These are phyloP conservation scores for Drosophila ficusphila DNA, from an alignment of 1,140 invertebrate species.

Conservation along the genomic window DNA sequence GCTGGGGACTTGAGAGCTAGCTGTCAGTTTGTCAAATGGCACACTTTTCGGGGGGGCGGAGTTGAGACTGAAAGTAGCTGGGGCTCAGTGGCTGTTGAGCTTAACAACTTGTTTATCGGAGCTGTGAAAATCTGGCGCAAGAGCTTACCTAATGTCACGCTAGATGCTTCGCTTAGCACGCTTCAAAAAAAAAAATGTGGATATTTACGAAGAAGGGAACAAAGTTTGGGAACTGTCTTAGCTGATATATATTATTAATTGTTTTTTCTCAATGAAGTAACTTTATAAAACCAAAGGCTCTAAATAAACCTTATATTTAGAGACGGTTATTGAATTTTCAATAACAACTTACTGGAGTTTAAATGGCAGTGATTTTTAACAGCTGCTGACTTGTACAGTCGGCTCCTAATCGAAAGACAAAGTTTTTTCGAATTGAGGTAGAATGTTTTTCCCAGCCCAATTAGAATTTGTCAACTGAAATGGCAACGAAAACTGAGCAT, in stretches of 20 bases:
- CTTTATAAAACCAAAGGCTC: too few relatives aligned
- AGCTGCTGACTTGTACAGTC: too few relatives aligned
- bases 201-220: background rate
- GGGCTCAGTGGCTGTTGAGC: constrained; percentile 18
- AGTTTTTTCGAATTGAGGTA: background rate
- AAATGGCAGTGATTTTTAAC: too few relatives aligned
- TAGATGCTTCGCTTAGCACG: background rate
- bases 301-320: too few relatives aligned
- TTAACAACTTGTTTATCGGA: constrained; percentile 39
- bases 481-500: constrained; percentile 7
- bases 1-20: constrained; percentile 15
- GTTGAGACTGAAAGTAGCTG: constrained; percentile 1
- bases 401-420: background rate
- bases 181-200: background rate
- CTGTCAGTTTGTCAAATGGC: constrained; percentile 30
- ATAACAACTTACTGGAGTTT: too few relatives aligned
- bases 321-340: too few relatives aligned
- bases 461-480: constrained; percentile 4
- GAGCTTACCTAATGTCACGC: constrained; percentile 13
- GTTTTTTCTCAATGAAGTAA: too few relatives aligned
- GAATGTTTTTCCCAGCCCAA: constrained; percentile 1
- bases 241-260: too few relatives aligned
- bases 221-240: too few relatives aligned
- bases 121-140: constrained; percentile 1
- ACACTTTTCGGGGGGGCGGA: background rate